Percentiles rank a stretch among this genome's conserved stretches.
These are phyloP conservation scores for Tribolium madens DNA, from an alignment of 1,140 invertebrate species.

Conservation along the genomic window DNA sequence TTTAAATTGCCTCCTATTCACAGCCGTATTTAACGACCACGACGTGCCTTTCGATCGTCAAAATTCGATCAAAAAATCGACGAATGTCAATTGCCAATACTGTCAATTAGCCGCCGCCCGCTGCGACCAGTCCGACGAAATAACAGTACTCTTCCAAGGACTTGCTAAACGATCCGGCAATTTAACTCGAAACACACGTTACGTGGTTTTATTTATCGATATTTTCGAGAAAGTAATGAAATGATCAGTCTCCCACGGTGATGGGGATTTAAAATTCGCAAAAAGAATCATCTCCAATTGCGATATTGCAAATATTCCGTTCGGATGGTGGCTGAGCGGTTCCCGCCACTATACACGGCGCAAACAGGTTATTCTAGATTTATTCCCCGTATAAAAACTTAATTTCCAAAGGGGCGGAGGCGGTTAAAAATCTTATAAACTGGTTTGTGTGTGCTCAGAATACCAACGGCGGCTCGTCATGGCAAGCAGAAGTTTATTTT, in stretches of 20 bases:
- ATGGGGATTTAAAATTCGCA: slow-evolving; percentile 58
- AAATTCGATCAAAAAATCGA: not conserved
- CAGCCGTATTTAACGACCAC: slow-evolving; percentile 16
- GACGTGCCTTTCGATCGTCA: slow-evolving; percentile 7
- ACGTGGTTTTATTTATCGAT: too few species aligned
- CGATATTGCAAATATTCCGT: slow-evolving; percentile 56
- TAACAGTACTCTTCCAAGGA: not conserved
- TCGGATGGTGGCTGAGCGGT: slow-evolving; percentile 48
- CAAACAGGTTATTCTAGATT: slow-evolving; percentile 63
- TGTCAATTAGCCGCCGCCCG: not conserved
- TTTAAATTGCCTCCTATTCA: slow-evolving; percentile 36
- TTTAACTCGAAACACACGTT: not conserved
- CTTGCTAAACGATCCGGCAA: not conserved
- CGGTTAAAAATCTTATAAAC: slow-evolving; percentile 60
- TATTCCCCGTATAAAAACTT: slow-evolving; percentile 58
- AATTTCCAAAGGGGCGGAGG: slow-evolving; percentile 64
- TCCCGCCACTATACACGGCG: slow-evolving; percentile 45
- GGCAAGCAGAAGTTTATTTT: not conserved
- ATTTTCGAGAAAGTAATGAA: not conserved
- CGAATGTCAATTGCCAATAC: too few species aligned
- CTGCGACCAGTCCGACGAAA: not conserved
- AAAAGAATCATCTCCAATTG: slow-evolving; percentile 56
- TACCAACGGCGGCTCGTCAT: slow-evolving; percentile 24
- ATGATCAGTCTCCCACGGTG: slow-evolving; percentile 37
- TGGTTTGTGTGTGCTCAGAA: slow-evolving; percentile 38